Percentiles rank a stretch among this genome's conserved stretches.
These are phyloP conservation scores for Hexactinellida sp. DNA, from an alignment of 37 sponge, comb jelly and placozoan species.

Conservation along the genomic window DNA sequence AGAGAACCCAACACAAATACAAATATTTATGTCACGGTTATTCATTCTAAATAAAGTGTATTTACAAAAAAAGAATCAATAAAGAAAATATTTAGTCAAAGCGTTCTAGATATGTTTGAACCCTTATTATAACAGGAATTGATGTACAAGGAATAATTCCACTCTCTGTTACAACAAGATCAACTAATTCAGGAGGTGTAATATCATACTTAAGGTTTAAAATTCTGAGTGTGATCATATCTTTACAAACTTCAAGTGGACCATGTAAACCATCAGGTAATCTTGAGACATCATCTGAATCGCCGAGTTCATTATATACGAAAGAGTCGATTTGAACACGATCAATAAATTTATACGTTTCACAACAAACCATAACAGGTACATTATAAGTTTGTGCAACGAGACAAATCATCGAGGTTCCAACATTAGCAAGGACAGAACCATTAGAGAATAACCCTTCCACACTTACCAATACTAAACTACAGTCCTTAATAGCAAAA, in stretches of 20 bases:
- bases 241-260: conserved; percentile 56
- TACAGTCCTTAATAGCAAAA: conserved; percentile 23
- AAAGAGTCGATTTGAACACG: conserved; percentile 91
- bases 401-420: conserved; percentile 75
- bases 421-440: conserved; percentile 79
- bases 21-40: too few relatives aligned
- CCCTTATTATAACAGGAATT: conserved; percentile 73
- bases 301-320: conserved; percentile 95
- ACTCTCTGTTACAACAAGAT: conserved; percentile 88
- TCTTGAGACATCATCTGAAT: conserved; percentile 69
- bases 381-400: conserved; percentile 89
- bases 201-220: conserved; percentile 93
- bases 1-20: too few relatives aligned
- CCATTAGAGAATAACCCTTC: conserved; percentile 92
- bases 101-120: not conserved
- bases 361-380: conserved; percentile 95
- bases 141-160: conserved; percentile 93
- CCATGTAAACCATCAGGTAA: conserved; percentile 24
- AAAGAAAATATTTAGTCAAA: too few relatives aligned
- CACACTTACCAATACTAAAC: conserved; percentile 70
- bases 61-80: too few relatives aligned
- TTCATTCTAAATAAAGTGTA: too few relatives aligned
- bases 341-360: conserved; percentile 96
- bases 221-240: conserved; percentile 40
- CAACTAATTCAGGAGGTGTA: conserved; percentile 79